A percentile compares a stretch with the other conserved stretches of the same genome.
phyloP scores from a whole-genome alignment of 2,797 vertebrate species.

The Takifugu rubripes region DNA sequence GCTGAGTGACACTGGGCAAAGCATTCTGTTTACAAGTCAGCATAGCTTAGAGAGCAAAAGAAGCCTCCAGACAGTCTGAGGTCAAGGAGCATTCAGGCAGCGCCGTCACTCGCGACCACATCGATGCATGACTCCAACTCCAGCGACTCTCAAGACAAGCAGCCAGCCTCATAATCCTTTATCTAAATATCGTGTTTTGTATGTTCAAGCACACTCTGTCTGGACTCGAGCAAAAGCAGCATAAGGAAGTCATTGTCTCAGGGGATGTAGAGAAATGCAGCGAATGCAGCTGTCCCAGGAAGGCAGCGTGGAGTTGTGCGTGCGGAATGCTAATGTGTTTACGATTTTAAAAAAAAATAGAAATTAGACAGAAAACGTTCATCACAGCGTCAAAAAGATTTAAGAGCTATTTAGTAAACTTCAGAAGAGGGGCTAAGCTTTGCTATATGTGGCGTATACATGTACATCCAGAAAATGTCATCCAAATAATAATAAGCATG shows the following conservation, averaged over 20 bases:
- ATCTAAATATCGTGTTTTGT: constrained; percentile 63
- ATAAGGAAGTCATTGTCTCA: constrained; percentile 58
- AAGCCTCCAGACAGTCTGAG: constrained; percentile 56
- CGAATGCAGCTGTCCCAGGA: constrained; percentile 5
- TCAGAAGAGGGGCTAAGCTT: too few species aligned
- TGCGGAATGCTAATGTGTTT: not conserved
- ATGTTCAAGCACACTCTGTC: constrained; percentile 55
- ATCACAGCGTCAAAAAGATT: too few species aligned
- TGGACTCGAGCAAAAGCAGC: constrained; percentile 47
- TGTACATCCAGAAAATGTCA: too few species aligned
- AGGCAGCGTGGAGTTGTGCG: not conserved
- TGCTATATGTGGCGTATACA: too few species aligned
- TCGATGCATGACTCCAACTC: constrained; percentile 18
- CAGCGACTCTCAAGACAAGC: constrained; percentile 22
- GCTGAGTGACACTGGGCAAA: constrained; percentile 28
- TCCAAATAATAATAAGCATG: not conserved
- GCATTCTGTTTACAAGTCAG: constrained; percentile 71
- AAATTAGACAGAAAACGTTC: too few species aligned
- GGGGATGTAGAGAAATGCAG: constrained; percentile 19
- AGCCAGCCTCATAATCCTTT: constrained; percentile 47
- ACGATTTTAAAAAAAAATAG: not conserved
- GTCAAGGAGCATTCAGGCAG: constrained; percentile 55
- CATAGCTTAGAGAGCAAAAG: constrained; percentile 46
- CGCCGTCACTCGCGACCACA: constrained; percentile 31
- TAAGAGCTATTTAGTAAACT: too few species aligned